Evolutionary conservation across 2,797 vertebrate genomes (phyloP).

Genomic region (Tragopan temminckii): DNA sequence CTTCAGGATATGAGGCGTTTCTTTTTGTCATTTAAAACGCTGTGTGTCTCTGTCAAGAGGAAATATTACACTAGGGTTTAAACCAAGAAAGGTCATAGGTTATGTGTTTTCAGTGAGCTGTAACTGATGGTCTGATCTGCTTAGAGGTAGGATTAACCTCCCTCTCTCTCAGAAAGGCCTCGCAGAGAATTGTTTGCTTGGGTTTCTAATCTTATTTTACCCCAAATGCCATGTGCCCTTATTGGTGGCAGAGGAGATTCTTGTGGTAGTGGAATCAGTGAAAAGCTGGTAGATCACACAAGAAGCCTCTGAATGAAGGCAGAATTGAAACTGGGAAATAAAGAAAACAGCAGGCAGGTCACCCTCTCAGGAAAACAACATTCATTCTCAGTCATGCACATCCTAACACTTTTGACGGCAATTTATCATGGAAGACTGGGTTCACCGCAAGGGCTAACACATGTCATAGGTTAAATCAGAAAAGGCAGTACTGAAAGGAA

Average conservation of each 20-base stretch:
- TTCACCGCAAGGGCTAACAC: conserved; percentile 71
- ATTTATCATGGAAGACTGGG: conserved; percentile 74
- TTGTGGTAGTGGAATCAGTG: conserved; percentile 74
- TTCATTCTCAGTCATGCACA: conserved; percentile 76
- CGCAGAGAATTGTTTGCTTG: conserved; percentile 78
- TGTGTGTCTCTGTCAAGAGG: conserved; percentile 79
- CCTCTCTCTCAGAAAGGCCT: conserved; percentile 76
- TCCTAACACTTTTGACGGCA: conserved; percentile 77
- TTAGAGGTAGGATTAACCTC: conserved; percentile 82
- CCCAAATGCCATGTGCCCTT: conserved; percentile 76
- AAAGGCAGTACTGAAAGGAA: conserved; percentile 67
- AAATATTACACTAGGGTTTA: conserved; percentile 82
- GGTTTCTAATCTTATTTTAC: conserved; percentile 81
- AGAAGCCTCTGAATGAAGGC: conserved; percentile 78
- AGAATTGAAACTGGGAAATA: conserved; percentile 78
- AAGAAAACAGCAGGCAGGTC: conserved; percentile 76
- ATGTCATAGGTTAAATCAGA: conserved; percentile 75
- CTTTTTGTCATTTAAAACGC: conserved; percentile 79
- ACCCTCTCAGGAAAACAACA: conserved; percentile 71
- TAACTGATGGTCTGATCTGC: conserved; percentile 82
- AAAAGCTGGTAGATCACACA: conserved; percentile 79
- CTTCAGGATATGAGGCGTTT: conserved; percentile 72
- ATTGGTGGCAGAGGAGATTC: conserved; percentile 77
- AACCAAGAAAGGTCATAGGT: conserved; percentile 78
- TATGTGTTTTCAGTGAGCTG: conserved; percentile 83